Evolutionary conservation across 2,888 invertebrate species (phyloP).

Genomic region (Microplitis manilae): DNA sequence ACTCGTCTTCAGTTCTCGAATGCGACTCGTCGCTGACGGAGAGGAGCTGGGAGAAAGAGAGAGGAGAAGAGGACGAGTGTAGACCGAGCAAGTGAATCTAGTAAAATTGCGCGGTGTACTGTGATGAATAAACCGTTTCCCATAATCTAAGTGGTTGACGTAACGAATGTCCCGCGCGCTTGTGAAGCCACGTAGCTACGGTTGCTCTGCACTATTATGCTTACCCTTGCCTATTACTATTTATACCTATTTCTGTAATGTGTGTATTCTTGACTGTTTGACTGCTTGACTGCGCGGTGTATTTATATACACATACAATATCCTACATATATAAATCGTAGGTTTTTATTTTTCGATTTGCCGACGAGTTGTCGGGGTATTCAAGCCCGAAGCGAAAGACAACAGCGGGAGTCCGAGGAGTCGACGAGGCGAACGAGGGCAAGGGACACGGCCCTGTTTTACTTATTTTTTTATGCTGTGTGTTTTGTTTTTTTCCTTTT

Average conservation of each 20-base stretch:
- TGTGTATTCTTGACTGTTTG: too few relatives aligned
- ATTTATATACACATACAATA: neutral
- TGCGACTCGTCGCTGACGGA: neutral
- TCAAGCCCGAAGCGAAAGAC: slow-evolving; percentile 21
- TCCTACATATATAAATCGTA: neutral
- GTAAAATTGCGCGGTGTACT: slow-evolving; percentile 32
- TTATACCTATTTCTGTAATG: neutral
- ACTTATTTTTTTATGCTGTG: neutral
- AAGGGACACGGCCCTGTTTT: too few relatives aligned
- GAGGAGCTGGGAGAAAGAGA: neutral
- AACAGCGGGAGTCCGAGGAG: slow-evolving; percentile 24
- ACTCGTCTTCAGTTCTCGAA: slow-evolving; percentile 29
- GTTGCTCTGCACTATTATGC: slow-evolving; percentile 6
- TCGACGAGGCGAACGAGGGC: neutral
- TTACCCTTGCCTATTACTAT: neutral
- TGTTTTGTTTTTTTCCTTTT: neutral
- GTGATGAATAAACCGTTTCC: slow-evolving; percentile 33
- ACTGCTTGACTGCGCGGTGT: neutral
- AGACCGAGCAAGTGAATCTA: slow-evolving; percentile 27
- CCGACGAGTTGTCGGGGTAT: slow-evolving; percentile 1
- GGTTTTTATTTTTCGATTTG: slow-evolving; percentile 2
- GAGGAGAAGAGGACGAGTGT: neutral
- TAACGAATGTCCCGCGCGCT: slow-evolving; percentile 11
- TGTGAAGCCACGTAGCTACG: neutral
- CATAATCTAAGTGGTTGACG: slow-evolving; percentile 24